These are phyloP conservation scores for Eilema depressum DNA, from an alignment of 2,888 invertebrate genomes.

Conservation along the genomic window DNA sequence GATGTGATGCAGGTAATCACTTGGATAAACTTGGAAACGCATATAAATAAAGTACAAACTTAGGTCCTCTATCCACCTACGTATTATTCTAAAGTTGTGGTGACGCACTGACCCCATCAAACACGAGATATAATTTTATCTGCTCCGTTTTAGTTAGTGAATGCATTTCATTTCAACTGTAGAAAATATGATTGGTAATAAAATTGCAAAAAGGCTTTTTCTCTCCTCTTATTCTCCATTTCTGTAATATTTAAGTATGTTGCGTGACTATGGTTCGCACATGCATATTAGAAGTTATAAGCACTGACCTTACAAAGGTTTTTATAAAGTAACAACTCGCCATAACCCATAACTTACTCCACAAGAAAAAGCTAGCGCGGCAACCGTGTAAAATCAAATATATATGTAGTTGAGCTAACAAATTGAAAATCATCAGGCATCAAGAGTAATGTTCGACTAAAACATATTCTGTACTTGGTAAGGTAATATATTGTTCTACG, in stretches of 20 bases:
- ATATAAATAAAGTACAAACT: not conserved
- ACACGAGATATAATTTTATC: no score
- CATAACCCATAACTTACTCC: constrained; percentile 35
- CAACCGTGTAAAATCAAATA: constrained; percentile 66
- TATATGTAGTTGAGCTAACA: constrained; percentile 52
- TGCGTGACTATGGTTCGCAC: no score
- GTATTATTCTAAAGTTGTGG: no score
- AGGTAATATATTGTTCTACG: constrained; percentile 26
- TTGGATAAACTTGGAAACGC: no score
- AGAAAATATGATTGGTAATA: not conserved
- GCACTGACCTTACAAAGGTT: not conserved
- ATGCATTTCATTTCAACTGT: not conserved
- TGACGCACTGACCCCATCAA: no score
- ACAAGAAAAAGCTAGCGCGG: constrained; percentile 42
- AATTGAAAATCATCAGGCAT: constrained; percentile 60
- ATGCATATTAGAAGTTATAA: no score
- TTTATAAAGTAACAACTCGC: constrained; percentile 10
- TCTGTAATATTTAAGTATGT: no score
- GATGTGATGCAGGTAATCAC: no score
- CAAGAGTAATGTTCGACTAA: constrained; percentile 30
- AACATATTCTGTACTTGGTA: constrained; percentile 31
- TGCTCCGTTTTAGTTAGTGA: not conserved
- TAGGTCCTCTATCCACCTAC: not conserved
- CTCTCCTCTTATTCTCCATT: not conserved
- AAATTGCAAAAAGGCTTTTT: not conserved